phyloP scores from a whole-genome alignment of 2,113 vertebrate genomes.

The Ameiurus melas region DNA sequence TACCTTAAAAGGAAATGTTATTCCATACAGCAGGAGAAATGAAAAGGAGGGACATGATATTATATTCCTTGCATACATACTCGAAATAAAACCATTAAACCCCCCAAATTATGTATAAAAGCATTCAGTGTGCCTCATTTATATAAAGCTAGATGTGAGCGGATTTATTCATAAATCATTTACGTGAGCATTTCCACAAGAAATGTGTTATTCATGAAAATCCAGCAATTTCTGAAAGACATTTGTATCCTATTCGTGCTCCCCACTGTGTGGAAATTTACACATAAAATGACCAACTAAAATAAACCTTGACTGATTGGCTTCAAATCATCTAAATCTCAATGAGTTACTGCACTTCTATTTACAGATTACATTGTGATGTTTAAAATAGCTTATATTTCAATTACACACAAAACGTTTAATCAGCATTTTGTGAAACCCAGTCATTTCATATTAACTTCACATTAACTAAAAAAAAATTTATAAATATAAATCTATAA shows the following conservation, averaged over 20 bases:
- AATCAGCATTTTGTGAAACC: not conserved
- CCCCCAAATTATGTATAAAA: not conserved
- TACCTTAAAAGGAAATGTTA: constrained; percentile 1
- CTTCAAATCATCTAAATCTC: not conserved
- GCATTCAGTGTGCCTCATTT: not conserved
- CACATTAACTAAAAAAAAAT: not conserved
- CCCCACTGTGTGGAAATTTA: not conserved
- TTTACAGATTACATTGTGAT: not conserved
- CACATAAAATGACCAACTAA: not conserved
- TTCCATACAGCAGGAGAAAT: not conserved
- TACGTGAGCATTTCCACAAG: not conserved
- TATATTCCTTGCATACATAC: not conserved
- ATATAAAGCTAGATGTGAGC: not conserved
- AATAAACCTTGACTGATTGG: not conserved
- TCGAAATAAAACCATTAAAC: not conserved
- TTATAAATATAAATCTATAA: not conserved
- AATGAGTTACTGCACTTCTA: not conserved
- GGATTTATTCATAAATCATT: not conserved
- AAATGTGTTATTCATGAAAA: not conserved
- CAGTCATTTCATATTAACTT: not conserved
- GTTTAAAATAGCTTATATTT: not conserved
- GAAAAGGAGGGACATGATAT: not conserved
- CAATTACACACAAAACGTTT: not conserved
- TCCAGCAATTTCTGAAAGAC: not conserved
- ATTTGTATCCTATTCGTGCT: not conserved